Percentiles rank a stretch among this genome's conserved stretches.
These are phyloP conservation scores for Hypomecis punctinalis DNA, from an alignment of 2,888 invertebrate species.

Conservation along the genomic window DNA sequence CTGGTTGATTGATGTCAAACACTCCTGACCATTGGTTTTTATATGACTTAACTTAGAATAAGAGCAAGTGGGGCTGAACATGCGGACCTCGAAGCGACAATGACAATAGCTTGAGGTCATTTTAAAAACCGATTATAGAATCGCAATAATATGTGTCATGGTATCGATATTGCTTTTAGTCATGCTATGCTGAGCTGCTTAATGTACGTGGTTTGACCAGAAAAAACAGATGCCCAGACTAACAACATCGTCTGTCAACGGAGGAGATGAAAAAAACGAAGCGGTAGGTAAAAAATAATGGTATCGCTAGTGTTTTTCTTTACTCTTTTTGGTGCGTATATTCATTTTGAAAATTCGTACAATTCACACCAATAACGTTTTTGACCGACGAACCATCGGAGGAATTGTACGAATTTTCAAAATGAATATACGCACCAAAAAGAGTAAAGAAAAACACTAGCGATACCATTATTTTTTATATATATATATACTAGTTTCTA, in stretches of 20 bases:
- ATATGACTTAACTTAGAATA: conserved; percentile 64
- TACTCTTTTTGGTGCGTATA: too few relatives aligned
- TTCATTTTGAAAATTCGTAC: too few relatives aligned
- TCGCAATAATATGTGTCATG: conserved; percentile 72
- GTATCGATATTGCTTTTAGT: conserved; percentile 61
- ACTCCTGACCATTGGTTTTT: conserved; percentile 67
- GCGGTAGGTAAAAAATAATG: too few relatives aligned
- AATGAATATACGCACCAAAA: too few relatives aligned
- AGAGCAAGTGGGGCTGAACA: conserved; percentile 73
- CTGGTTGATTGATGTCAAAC: conserved; percentile 70
- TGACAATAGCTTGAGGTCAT: conserved; percentile 71
- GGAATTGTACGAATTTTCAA: too few relatives aligned
- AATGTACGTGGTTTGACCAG: conserved; percentile 19
- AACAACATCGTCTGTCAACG: conserved; percentile 3
- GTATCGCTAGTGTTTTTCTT: too few relatives aligned
- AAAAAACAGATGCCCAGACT: conserved; percentile 37
- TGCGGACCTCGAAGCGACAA: conserved; percentile 65
- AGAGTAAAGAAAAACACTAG: too few relatives aligned
- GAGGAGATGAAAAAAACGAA: background rate
- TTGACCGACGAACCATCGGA: too few relatives aligned
- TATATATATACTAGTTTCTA: too few relatives aligned
- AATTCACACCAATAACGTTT: too few relatives aligned
- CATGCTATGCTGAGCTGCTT: conserved; percentile 48
- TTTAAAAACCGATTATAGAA: conserved; percentile 64
- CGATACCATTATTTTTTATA: too few relatives aligned